These are phyloP conservation scores for Ophioderma brevispina DNA, from an alignment of 35 echinoderm and acorn worm species.

Conservation along the genomic window DNA sequence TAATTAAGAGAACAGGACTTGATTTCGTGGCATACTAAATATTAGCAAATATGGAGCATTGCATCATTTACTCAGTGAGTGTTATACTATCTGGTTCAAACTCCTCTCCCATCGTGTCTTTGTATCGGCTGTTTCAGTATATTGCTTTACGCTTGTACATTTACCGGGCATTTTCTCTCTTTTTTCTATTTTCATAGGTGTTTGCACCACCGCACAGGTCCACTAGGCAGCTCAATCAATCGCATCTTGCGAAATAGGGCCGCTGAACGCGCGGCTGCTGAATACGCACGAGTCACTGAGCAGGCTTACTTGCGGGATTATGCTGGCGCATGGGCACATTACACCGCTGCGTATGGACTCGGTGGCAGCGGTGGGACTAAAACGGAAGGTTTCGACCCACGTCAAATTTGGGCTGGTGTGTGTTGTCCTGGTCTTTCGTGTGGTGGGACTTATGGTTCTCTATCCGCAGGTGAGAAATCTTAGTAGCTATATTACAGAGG, in stretches of 20 bases:
- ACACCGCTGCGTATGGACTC: constrained; percentile 3
- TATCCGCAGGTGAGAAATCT: constrained; percentile 10
- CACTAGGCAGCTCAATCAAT: constrained; percentile 95
- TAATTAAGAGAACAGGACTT: too few species aligned
- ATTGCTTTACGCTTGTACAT: too few species aligned
- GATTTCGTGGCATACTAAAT: too few species aligned
- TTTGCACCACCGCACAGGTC: constrained; percentile 83
- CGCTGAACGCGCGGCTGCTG: constrained; percentile 87
- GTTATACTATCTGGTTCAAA: too few species aligned
- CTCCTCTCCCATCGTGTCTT: too few species aligned
- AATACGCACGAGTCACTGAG: constrained; percentile 92
- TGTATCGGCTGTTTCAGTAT: too few species aligned
- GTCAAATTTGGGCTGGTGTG: constrained; percentile 5
- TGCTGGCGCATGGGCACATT: constrained; percentile 61
- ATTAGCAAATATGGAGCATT: too few species aligned
- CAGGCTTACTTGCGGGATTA: constrained; percentile 74
- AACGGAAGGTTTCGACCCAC: constrained; percentile 1
- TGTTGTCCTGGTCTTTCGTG: constrained; percentile 26
- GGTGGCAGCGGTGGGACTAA: neutral
- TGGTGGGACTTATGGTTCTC: constrained; percentile 14
- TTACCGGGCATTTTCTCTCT: too few species aligned
- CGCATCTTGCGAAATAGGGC: constrained; percentile 94
- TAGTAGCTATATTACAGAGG: too few species aligned
- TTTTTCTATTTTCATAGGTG: too few species aligned
- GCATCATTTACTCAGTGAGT: too few species aligned